Evolutionary conservation across 2,113 vertebrate genomes (phyloP), one percentile per base, ranked within the genome.

Genomic region (Sapayoa aenigma): DNA sequence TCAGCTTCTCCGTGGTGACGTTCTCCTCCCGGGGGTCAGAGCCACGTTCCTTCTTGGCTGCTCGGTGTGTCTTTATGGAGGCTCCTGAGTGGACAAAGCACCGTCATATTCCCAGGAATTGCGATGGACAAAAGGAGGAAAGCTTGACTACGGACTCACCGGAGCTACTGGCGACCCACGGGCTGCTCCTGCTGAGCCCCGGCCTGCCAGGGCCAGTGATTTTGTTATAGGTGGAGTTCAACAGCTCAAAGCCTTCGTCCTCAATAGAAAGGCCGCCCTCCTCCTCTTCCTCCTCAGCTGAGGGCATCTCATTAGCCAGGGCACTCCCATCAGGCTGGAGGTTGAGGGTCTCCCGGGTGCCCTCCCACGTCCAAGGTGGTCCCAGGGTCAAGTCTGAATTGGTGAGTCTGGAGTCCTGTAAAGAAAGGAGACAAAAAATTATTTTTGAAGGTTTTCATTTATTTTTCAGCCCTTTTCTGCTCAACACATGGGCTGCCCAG

Each of bases 21-120:
- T 99, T 99, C 79, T 99, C 98, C 44, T 98, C 96, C 12, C 53
- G 18, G 31, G 62, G 72, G 60, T 98, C 97, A 0, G 97, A 97
- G 52, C 87, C 63, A 11, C 23, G 80, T 8, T 98, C 97, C 58
- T 98, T 97, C 84, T 98, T 98, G 56, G 56, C 71, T 37, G 79
- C 55, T 39, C 68, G 49, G 2, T n/a, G 84, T 4, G 16, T 37
- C n/a, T 93, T 75, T 21, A 21, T 18, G 49, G 90, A 79, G 21
- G 35, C 30, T 53, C 60, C 93, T 92, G 72, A 28, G 63, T 2
- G n/a, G 60, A 49, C 4, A 78, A 81, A 60, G 27, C 66, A 21
- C 55, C 11, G 27, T 92, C 73, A 84, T 67, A 19, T 35, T 35
- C 6, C 12, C 10, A 30, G 55, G 9, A 14, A 12, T 2, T 1